Base-by-base conservation (phyloP, 2,888 invertebrate genomes). In the Anoplius nigerrimus region DNA sequence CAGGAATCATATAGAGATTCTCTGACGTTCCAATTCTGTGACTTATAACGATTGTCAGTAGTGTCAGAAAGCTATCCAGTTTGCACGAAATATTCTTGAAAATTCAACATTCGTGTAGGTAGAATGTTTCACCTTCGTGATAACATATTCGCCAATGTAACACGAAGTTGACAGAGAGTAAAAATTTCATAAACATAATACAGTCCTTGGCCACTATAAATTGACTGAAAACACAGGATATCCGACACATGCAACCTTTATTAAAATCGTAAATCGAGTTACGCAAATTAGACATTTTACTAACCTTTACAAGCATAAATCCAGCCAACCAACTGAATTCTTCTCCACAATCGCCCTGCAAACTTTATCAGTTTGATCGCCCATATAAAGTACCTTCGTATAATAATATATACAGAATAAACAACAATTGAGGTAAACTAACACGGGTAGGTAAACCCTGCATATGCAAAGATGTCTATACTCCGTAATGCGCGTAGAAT, bases 121-220 rank as follows among this genome's bases (percentile, higher is more conserved):
- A 24, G n/a, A n/a, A n/a, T n/a, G n/a, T n/a, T 24, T 45, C 11
- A 76, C 76, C 79, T 76, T 76, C 2, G 22, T 61, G 6, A 43
- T 62, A 24, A 77, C 60, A 52, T 78, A 77, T 59, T 77, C 76
- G 27, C 79, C 76, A 11, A 68, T 68, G 16, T 64, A 78, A 43
- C 76, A 78, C 64, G 13, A 58, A 62, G 2, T 52, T 0, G 5
- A 72, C 75, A 46, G 70, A 76, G 20, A 70, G 2, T 16, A 72
- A n/a, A 22, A 48, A 72, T 52, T 72, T 75, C 6, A 78, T 27
- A 11, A 76, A 0, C 22, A 68, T 21, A 3, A 24, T 22, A 6
- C n/a, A 62, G 1, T 6, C 60, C 58, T 18, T 67, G 24, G 0
- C 22, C 63, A 0, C 5, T 8, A 8, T 18, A 22, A 2, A 74